phyloP scores from a whole-genome alignment of 2,113 vertebrate genomes.

The Hassar affinis region DNA sequence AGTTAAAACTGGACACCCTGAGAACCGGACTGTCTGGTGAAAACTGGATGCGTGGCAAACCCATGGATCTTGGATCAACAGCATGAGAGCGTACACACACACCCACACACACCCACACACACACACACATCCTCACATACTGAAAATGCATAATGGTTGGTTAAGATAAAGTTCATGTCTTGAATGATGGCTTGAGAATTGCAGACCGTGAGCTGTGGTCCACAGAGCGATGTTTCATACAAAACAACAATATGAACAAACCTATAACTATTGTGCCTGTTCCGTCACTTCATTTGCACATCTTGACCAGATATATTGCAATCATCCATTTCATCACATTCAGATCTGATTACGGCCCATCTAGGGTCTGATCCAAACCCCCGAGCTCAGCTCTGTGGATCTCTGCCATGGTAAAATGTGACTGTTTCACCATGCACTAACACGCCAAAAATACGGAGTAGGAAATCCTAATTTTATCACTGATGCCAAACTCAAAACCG shows the following conservation, averaged over 20 bases:
- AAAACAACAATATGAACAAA: slow-evolving; percentile 21
- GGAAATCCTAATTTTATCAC: slow-evolving; percentile 8
- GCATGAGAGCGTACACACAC: neutral
- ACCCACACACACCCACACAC: neutral
- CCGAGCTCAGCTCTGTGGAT: slow-evolving; percentile 37
- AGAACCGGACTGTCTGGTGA: neutral
- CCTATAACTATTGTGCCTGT: slow-evolving; percentile 1
- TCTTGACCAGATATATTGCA: slow-evolving; percentile 32
- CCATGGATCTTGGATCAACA: slow-evolving; percentile 5
- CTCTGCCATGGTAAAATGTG: slow-evolving; percentile 20
- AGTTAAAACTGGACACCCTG: neutral
- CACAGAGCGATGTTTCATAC: slow-evolving; percentile 1
- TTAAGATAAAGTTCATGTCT: neutral
- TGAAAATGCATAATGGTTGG: slow-evolving; percentile 3
- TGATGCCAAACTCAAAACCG: slow-evolving; percentile 40
- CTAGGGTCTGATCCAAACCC: slow-evolving; percentile 30
- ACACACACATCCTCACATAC: too few species aligned
- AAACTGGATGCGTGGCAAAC: neutral
- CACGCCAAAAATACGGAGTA: neutral
- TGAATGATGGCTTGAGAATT: slow-evolving; percentile 4
- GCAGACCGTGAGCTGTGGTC: slow-evolving; percentile 1
- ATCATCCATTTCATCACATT: slow-evolving; percentile 41
- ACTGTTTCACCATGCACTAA: slow-evolving; percentile 39
- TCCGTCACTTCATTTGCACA: slow-evolving; percentile 34
- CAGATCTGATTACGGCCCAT: slow-evolving; percentile 33